These are phyloP conservation scores for Acleris sparsana DNA, from an alignment of 2,888 invertebrate genomes.

Conservation along the genomic window DNA sequence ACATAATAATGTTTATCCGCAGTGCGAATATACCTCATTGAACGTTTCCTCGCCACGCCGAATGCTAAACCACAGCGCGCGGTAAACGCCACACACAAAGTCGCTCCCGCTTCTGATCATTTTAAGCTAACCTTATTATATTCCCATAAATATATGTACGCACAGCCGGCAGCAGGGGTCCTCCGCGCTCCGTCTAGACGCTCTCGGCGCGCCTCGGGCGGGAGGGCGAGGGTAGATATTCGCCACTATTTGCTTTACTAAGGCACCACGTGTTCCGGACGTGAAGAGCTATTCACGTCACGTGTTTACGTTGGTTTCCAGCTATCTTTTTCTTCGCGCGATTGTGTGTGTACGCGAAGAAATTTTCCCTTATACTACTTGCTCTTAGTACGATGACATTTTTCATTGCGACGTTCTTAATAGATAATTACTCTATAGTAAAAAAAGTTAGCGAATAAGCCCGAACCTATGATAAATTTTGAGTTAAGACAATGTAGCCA, in stretches of 20 bases:
- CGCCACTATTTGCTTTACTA: conserved; percentile 75
- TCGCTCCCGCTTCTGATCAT: conserved; percentile 29
- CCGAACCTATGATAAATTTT: too few species aligned
- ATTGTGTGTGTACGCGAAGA: conserved; percentile 9
- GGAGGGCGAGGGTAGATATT: conserved; percentile 77
- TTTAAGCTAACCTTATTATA: conserved; percentile 41
- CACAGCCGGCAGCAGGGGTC: conserved; percentile 60
- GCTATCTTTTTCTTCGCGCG: conserved; percentile 10
- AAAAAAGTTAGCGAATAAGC: too few species aligned
- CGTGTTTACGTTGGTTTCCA: conserved; percentile 35
- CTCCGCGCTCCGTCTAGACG: conserved; percentile 75
- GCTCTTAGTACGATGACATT: too few species aligned
- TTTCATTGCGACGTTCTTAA: too few species aligned
- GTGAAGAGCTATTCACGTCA: conserved; percentile 56
- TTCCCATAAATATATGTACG: conserved; percentile 39
- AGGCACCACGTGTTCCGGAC: conserved; percentile 70
- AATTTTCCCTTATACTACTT: too few species aligned
- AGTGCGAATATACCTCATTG: too few species aligned
- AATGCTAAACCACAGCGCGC: background rate
- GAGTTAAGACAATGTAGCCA: too few species aligned
- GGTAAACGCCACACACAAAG: conserved; percentile 9
- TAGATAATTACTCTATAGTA: too few species aligned
- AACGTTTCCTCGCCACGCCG: too few species aligned
- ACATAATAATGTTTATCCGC: too few species aligned
- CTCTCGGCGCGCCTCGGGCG: conserved; percentile 60